A percentile compares a stretch with the other conserved stretches of the same genome.
These are phyloP conservation scores for Oreochromis aureus DNA, from an alignment of 2,113 vertebrate species.

Conservation along the genomic window DNA sequence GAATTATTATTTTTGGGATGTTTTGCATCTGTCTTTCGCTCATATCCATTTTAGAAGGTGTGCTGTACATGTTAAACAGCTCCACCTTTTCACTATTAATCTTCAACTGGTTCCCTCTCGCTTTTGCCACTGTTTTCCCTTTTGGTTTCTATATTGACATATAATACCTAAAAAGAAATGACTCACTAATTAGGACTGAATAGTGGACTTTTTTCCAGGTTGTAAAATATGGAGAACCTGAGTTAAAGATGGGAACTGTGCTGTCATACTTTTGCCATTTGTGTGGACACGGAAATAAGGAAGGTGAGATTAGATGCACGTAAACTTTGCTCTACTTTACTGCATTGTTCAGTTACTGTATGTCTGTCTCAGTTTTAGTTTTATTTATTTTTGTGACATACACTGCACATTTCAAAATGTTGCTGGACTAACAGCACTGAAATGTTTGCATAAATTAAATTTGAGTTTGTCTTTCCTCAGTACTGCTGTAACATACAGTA, in stretches of 20 bases:
- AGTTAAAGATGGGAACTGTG: constrained; percentile 66
- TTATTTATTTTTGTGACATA: not conserved
- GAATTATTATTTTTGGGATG: not conserved
- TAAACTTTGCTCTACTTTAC: too few relatives aligned
- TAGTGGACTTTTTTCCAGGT: constrained; percentile 33
- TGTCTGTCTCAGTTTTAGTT: not conserved
- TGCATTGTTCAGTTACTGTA: not conserved
- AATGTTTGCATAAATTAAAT: not conserved
- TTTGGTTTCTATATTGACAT: too few relatives aligned
- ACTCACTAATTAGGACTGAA: not conserved
- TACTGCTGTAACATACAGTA: not conserved
- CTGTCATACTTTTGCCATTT: constrained; percentile 66
- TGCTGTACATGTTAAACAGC: not conserved
- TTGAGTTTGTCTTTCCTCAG: not conserved
- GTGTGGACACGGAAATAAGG: constrained; percentile 56
- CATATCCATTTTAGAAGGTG: not conserved
- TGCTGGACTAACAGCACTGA: not conserved
- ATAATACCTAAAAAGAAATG: not conserved
- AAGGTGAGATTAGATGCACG: constrained; percentile 61
- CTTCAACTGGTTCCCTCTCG: not conserved
- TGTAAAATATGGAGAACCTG: constrained; percentile 61
- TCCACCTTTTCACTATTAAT: not conserved
- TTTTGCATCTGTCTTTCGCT: not conserved
- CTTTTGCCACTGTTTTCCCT: not conserved
- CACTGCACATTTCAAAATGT: not conserved